phyloP scores from a whole-genome alignment of 2,113 vertebrate species.

The Pachypanchax playfairii region DNA sequence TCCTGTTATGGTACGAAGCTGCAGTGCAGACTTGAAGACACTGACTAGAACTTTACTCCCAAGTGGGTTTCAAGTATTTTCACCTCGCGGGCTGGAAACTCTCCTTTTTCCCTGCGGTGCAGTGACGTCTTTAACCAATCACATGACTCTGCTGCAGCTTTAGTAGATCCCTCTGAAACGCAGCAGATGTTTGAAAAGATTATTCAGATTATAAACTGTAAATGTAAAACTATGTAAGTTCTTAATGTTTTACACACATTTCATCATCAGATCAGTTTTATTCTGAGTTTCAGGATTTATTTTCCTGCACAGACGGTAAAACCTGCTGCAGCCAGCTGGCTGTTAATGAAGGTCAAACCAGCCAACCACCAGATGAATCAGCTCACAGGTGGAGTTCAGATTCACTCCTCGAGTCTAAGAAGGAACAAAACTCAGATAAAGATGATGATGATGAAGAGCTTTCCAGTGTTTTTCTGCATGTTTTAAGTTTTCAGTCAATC shows the following conservation, averaged over 20 bases:
- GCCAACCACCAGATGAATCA: constrained; percentile 21
- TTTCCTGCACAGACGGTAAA: too few relatives aligned
- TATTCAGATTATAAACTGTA: too few relatives aligned
- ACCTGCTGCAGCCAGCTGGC: too few relatives aligned
- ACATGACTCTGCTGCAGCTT: neutral
- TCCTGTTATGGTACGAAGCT: constrained; percentile 29
- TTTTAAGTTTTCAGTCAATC: neutral
- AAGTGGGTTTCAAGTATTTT: neutral
- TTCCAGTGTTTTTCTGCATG: constrained; percentile 6
- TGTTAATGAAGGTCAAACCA: constrained; percentile 15
- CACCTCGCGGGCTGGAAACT: neutral
- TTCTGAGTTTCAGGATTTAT: too few relatives aligned
- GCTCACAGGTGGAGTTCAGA: constrained; percentile 29
- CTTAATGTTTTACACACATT: too few relatives aligned
- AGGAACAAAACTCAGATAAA: constrained; percentile 20
- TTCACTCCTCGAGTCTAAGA: neutral
- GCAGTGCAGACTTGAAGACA: neutral
- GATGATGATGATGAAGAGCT: too few relatives aligned
- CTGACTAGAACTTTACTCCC: neutral
- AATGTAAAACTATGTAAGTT: too few relatives aligned
- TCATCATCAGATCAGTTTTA: too few relatives aligned
- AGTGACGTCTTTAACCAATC: neutral
- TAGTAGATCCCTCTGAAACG: neutral
- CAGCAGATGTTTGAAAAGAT: neutral
- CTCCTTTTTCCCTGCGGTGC: neutral